Conservation (phyloP, 2,888 invertebrate genomes). For the Pterobdella sp. region DNA sequence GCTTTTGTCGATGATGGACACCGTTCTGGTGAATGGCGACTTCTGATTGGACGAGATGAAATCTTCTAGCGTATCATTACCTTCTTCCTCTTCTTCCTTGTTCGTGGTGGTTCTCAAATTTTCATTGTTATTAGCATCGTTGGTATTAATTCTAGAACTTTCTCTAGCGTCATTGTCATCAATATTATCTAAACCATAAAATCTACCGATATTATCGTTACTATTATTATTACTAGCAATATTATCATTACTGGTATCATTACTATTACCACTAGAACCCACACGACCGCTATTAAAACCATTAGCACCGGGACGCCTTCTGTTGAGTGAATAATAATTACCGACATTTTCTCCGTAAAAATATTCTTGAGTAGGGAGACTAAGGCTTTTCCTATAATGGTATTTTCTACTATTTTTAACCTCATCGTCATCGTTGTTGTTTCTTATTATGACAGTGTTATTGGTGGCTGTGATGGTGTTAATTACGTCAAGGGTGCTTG, state of each 20-base stretch:
- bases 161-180: background rate
- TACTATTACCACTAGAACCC: background rate
- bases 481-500: background rate
- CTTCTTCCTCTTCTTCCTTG: background rate
- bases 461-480: background rate
- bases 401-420: background rate
- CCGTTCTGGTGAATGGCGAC: background rate
- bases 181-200: background rate
- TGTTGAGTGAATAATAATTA: too few relatives aligned
- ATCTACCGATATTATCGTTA: background rate
- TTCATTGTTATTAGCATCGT: background rate
- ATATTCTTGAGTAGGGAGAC: background rate
- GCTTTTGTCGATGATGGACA: background rate
- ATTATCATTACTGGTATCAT: too few relatives aligned
- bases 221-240: background rate
- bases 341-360: too few relatives aligned
- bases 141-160: too few relatives aligned
- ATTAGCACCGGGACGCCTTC: background rate
- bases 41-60: background rate
- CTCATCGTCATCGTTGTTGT: background rate
- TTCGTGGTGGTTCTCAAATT: background rate
- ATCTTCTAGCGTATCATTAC: background rate
- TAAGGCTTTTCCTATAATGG: background rate
- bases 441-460: too few relatives aligned
- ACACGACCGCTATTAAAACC: background rate